Percentiles rank a stretch among this genome's conserved stretches.
Evolutionary conservation across 2,113 vertebrate genomes (phyloP).

Genomic region (Ondatra zibethicus): DNA sequence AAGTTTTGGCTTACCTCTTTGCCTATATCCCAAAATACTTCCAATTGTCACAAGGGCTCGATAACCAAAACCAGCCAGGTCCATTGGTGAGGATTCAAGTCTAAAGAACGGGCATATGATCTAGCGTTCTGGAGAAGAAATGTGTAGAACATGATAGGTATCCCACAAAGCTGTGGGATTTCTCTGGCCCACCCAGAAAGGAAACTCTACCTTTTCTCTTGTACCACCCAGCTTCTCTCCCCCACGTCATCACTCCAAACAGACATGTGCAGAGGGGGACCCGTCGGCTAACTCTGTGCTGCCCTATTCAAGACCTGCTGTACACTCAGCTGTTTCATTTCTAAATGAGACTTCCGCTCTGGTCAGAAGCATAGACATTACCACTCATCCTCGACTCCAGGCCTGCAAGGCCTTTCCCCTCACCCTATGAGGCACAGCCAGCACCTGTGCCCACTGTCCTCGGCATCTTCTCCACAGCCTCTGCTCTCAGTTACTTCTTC

Average conservation of each 20-base stretch:
- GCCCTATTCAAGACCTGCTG: background rate
- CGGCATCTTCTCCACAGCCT: background rate
- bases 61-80: constrained; percentile 95
- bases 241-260: no score
- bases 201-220: background rate
- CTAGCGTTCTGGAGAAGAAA: background rate
- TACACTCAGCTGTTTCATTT: background rate
- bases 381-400: background rate
- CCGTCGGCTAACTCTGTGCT: background rate
- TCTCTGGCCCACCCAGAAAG: background rate
- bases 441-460: fast-evolving
- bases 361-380: background rate
- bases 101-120: constrained; percentile 34
- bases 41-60: constrained; percentile 91
- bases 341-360: background rate
- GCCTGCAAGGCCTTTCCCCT: background rate
- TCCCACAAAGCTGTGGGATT: background rate
- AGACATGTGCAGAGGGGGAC: background rate
- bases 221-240: background rate
- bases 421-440: background rate
- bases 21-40: constrained; percentile 92
- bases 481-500: background rate
- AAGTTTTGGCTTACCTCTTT: constrained; percentile 88
- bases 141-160: background rate
- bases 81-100: constrained; percentile 86